phyloP scores from a whole-genome alignment of 2,888 invertebrate genomes.

The Branchellion lobata region DNA sequence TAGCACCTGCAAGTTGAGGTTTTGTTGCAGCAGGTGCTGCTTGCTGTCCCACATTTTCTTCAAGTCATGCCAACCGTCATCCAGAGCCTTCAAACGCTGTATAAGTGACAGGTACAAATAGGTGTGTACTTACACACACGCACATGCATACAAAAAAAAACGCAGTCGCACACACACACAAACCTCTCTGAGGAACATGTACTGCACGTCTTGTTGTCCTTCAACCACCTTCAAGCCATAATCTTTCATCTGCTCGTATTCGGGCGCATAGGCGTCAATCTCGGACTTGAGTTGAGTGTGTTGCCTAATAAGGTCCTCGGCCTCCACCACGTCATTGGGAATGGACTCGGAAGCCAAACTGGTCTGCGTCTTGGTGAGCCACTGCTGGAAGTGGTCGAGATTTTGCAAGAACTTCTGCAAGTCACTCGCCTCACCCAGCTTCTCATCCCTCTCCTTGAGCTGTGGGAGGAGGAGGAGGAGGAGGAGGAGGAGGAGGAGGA shows the following conservation, averaged over 20 bases:
- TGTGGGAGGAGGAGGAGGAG: conserved; percentile 57
- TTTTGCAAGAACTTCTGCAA: conserved; percentile 82
- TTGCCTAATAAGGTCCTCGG: conserved; percentile 91
- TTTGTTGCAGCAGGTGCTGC: conserved; percentile 88
- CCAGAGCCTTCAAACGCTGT: conserved; percentile 85
- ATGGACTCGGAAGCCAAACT: conserved; percentile 67
- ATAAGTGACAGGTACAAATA: not conserved
- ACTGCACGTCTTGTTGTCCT: conserved; percentile 86
- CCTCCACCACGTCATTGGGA: conserved; percentile 69
- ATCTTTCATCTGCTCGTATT: conserved; percentile 98
- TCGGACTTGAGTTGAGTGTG: conserved; percentile 97
- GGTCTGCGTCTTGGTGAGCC: conserved; percentile 98
- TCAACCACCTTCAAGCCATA: conserved; percentile 76
- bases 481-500: too few species aligned
- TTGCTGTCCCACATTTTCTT: conserved; percentile 99
- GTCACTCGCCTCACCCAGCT: conserved; percentile 97
- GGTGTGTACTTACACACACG: not conserved
- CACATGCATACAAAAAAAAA: too few species aligned
- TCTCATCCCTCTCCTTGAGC: conserved; percentile 95
- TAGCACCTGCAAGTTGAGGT: conserved; percentile 71
- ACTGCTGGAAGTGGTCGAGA: conserved; percentile 98
- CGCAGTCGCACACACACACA: conserved; percentile 33
- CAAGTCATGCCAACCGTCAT: conserved; percentile 98
- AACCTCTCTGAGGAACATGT: conserved; percentile 95
- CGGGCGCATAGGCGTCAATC: conserved; percentile 97